Conservation (phyloP, 2,113 vertebrate genomes). For the Rhabdornis inornatus region DNA sequence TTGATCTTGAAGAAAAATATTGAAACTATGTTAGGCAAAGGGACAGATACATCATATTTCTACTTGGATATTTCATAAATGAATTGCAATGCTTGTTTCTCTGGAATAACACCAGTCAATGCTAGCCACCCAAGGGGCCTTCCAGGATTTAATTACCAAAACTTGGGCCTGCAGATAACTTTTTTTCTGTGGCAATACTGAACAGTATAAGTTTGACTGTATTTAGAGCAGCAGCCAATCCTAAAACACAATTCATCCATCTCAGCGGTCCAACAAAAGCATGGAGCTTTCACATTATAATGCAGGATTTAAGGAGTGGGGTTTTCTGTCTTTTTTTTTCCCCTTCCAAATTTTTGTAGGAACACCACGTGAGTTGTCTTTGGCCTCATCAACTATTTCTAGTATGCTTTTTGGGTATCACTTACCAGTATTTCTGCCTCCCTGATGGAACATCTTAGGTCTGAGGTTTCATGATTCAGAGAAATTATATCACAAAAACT, state of each 20-base stretch:
- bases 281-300: conserved; percentile 54
- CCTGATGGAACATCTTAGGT: background rate
- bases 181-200: conserved; percentile 61
- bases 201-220: conserved; percentile 59
- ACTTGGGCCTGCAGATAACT: conserved; percentile 70
- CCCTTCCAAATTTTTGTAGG: conserved; percentile 14
- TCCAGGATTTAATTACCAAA: conserved; percentile 71
- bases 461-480: conserved; percentile 51
- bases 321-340: background rate
- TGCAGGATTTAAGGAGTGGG: conserved; percentile 40
- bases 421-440: conserved; percentile 30
- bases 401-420: conserved; percentile 42
- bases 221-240: conserved; percentile 61
- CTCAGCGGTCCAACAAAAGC: conserved; percentile 74
- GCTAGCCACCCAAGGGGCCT: conserved; percentile 73
- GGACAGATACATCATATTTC: background rate
- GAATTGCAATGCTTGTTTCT: conserved; percentile 36
- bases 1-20: background rate
- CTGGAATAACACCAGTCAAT: conserved; percentile 68
- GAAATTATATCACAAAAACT: conserved; percentile 8
- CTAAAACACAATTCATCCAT: conserved; percentile 63
- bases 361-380: conserved; percentile 64
- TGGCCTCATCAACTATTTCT: conserved; percentile 60
- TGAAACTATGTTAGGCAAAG: background rate
- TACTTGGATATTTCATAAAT: background rate